Evolutionary conservation across 2,888 invertebrate genomes (phyloP), one percentile per base, ranked within the genome.

Genomic region (Eutolmus rufibarbis): DNA sequence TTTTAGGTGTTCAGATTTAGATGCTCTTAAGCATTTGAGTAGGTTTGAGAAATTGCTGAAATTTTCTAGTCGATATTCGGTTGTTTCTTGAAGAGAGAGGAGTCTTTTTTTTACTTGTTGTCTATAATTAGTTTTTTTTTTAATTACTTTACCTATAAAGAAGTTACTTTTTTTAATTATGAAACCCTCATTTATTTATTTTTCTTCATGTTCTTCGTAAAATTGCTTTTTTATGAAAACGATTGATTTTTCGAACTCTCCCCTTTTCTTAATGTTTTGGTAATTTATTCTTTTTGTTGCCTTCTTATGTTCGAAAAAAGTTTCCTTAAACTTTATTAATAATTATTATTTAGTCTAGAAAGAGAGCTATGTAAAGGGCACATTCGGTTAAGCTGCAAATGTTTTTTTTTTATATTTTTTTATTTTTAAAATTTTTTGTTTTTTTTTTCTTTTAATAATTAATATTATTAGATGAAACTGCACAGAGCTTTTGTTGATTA

Each of bases 351-450:
- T 74, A 81, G 90, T 90, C 91, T 91, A 92, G 91, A 92, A 91
- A 92, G 91, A 92, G 91, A 92, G 92, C 91, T 92, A 92, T 92
- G 90, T 91, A 92, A 89, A 93, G 92, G 92, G 92, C 92, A 93
- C 92, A 92, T 92, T 92, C 92, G 92, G 92, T 93, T 93, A 93
- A 93, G 92, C 92, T 92, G 77, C 78, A 86, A 86, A 92, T 92
- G 91, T 90, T 90, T 90, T 89, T 88, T 86, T 78, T 86, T 87
- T 86, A 82, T 85, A 57, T 66, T 85, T 87, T 85, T 76, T 74
- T 76, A 12, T 43, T 77, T 43, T 74, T 86, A 57, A 37, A 16
- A 66, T 66, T 74, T 40, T 28, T 74, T 34, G 37, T 37, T 37
- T 40, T 19, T 16, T 74, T 46, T 74, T 19, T 16, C 16, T 46